Percentiles rank a stretch among this genome's conserved stretches.
phyloP scores from a whole-genome alignment of 2,113 vertebrate species.

The Ptilorrhoa leucosticta region DNA sequence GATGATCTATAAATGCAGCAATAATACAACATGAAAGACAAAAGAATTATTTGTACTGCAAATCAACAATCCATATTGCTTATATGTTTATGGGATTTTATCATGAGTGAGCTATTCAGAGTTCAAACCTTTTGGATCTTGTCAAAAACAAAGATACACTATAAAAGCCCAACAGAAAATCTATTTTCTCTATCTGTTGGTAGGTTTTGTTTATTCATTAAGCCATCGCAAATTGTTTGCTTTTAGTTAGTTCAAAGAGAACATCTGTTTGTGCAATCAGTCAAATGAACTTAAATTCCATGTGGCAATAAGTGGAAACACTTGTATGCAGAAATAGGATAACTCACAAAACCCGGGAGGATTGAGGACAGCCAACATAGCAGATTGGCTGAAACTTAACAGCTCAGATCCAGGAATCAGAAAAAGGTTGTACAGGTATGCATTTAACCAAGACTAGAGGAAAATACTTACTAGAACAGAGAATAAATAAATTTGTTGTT shows the following conservation, averaged over 20 bases:
- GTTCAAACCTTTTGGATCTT: neutral
- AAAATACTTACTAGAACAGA: neutral
- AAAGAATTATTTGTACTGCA: neutral
- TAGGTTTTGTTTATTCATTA: neutral
- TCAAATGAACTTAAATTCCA: constrained; percentile 2
- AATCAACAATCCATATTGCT: neutral
- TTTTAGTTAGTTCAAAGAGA: neutral
- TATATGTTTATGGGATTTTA: neutral
- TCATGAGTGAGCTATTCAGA: neutral
- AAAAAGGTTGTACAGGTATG: neutral
- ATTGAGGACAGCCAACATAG: neutral
- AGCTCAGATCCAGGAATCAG: neutral
- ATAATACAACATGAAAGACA: neutral
- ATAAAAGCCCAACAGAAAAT: neutral
- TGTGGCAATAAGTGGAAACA: neutral
- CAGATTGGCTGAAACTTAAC: neutral
- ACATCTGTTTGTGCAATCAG: constrained; percentile 3
- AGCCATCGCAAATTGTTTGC: neutral
- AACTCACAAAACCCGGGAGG: neutral
- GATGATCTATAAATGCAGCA: neutral
- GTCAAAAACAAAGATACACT: neutral
- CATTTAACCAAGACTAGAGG: neutral
- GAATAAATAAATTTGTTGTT: neutral
- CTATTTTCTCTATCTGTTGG: neutral
- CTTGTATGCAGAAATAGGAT: neutral